Conservation (phyloP, 2,797 vertebrate genomes). For the Hydrocynus forskahlii region DNA sequence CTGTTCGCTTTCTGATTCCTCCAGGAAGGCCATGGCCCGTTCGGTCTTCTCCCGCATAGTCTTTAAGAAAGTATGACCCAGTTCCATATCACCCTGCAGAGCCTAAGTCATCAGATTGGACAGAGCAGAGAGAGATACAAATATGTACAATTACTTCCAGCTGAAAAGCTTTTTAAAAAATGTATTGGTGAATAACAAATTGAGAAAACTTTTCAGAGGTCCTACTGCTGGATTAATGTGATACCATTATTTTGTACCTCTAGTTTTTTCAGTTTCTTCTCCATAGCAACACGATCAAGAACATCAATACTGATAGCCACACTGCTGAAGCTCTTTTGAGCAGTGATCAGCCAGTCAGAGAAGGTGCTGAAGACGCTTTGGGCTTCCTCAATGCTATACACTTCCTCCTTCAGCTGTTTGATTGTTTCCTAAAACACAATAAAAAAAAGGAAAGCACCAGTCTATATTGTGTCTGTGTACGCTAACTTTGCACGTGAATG, state of each 20-base stretch:
- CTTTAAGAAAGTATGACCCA: slow-evolving; percentile 89
- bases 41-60: slow-evolving; percentile 89
- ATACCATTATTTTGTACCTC: slow-evolving; percentile 80
- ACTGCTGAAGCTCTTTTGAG: slow-evolving; percentile 84
- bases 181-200: not conserved
- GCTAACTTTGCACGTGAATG: no score
- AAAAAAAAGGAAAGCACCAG: not conserved
- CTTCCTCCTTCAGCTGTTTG: slow-evolving; percentile 92
- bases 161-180: not conserved
- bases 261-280: slow-evolving; percentile 88
- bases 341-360: slow-evolving; percentile 86
- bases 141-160: not conserved
- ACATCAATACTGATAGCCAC: slow-evolving; percentile 79
- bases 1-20: slow-evolving; percentile 80
- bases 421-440: slow-evolving; percentile 83
- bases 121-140: not conserved
- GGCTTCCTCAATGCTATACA: slow-evolving; percentile 89
- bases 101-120: slow-evolving; percentile 60
- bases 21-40: slow-evolving; percentile 81
- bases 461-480: not conserved
- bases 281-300: slow-evolving; percentile 85
- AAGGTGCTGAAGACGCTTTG: slow-evolving; percentile 85
- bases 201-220: not conserved
- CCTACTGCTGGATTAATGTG: not conserved
- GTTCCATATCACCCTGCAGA: slow-evolving; percentile 88